These are phyloP conservation scores for Platanista minor DNA, from an alignment of 2,113 vertebrate species.

Conservation along the genomic window DNA sequence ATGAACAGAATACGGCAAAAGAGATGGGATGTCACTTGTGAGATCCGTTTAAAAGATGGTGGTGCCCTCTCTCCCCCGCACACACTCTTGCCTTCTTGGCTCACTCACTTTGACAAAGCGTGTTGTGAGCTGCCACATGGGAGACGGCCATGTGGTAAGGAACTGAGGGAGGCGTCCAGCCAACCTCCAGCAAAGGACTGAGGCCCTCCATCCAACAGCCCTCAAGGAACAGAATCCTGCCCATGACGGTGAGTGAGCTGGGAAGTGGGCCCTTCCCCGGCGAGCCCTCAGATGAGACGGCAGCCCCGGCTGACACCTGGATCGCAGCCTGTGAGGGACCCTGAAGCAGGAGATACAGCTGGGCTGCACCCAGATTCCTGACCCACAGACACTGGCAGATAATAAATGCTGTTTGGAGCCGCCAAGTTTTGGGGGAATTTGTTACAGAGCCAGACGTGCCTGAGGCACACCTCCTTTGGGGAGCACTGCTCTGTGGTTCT, in stretches of 20 bases:
- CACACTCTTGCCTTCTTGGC: accelerated
- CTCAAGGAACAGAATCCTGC: not conserved
- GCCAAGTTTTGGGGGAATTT: not conserved
- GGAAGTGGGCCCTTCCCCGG: not conserved
- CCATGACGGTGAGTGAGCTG: not conserved
- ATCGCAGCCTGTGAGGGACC: not conserved
- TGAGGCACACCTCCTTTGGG: not conserved
- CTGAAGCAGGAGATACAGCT: not conserved
- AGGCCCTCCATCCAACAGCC: not conserved
- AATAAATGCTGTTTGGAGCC: not conserved
- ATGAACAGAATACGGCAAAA: not conserved
- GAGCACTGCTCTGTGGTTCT: not conserved
- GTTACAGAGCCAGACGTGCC: accelerated
- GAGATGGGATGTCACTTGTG: not conserved
- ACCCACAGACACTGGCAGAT: not conserved
- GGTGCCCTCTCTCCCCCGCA: not conserved
- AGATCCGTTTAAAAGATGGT: not conserved
- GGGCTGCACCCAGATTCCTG: not conserved
- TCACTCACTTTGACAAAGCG: not conserved
- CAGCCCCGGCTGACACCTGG: accelerated
- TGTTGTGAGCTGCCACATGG: accelerated
- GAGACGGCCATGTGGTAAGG: not conserved
- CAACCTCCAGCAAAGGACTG: not conserved
- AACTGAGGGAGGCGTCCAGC: not conserved
- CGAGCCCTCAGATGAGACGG: not conserved